Percentiles rank a stretch among this genome's conserved stretches.
phyloP scores from a whole-genome alignment of 35 echinoderm and acorn worm genomes.

The Chiridota heheva region DNA sequence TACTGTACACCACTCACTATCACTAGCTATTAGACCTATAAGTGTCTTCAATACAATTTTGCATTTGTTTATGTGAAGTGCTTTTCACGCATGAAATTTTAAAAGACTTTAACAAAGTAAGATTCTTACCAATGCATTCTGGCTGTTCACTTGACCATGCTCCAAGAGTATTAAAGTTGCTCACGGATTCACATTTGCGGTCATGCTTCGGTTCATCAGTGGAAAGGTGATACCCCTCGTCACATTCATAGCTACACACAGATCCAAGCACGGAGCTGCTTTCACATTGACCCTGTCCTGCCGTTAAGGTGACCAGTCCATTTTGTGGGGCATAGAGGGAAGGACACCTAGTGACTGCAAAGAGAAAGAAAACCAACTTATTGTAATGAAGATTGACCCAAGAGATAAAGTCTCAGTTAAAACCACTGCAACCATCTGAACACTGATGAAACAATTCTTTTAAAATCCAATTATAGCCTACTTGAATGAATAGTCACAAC shows the following conservation, averaged over 20 bases:
- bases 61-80: too few species aligned
- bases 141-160: slow-evolving; percentile 7
- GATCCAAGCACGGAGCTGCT: slow-evolving; percentile 50
- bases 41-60: too few species aligned
- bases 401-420: too few species aligned
- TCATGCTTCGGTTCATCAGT: background rate
- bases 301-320: slow-evolving; percentile 18
- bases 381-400: too few species aligned
- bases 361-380: too few species aligned
- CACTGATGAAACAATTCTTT: too few species aligned
- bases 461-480: too few species aligned
- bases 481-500: too few species aligned
- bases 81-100: too few species aligned
- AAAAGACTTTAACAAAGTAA: background rate
- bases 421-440: too few species aligned
- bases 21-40: too few species aligned
- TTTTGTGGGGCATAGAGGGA: slow-evolving; percentile 46
- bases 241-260: slow-evolving; percentile 47
- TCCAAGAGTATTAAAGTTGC: slow-evolving; percentile 9
- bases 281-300: slow-evolving; percentile 47
- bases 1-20: too few species aligned
- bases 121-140: slow-evolving; percentile 50
- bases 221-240: slow-evolving; percentile 51
- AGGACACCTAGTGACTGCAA: slow-evolving; percentile 47
- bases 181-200: background rate